Evolutionary conservation across 2,797 vertebrate species (phyloP).

Genomic region (Microctenopoma lineatum): DNA sequence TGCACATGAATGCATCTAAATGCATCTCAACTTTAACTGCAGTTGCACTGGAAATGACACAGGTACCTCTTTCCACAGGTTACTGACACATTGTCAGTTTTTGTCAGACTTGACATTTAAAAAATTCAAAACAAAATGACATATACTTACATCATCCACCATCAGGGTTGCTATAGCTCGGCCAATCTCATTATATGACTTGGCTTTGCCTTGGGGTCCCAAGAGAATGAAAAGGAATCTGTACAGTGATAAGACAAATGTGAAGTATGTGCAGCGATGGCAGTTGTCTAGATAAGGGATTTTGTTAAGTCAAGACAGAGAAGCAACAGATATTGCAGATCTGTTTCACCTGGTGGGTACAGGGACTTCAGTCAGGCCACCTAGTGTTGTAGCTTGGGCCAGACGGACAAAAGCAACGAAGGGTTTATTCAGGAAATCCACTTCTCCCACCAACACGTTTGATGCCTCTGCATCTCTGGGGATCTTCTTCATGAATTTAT

Average conservation of each 20-base stretch:
- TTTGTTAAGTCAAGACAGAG: not conserved
- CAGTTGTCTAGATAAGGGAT: not conserved
- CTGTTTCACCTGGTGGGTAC: constrained; percentile 92
- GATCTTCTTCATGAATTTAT: constrained; percentile 99
- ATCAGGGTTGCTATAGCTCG: constrained; percentile 96
- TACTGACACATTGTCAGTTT: not conserved
- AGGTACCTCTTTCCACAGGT: not conserved
- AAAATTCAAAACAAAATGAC: constrained; percentile 3
- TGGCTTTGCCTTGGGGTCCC: constrained; percentile 92
- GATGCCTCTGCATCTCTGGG: constrained; percentile 97
- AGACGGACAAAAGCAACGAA: constrained; percentile 95
- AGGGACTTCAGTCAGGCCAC: constrained; percentile 93
- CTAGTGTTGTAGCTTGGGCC: constrained; percentile 92
- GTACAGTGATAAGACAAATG: constrained; percentile 28
- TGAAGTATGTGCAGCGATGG: constrained; percentile 3
- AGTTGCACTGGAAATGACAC: not conserved
- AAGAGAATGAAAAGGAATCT: constrained; percentile 85
- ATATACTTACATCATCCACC: constrained; percentile 93
- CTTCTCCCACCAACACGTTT: constrained; percentile 95
- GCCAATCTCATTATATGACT: constrained; percentile 98
- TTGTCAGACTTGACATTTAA: not conserved
- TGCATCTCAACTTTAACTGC: not conserved
- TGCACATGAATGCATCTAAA: not conserved
- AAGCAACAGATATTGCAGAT: not conserved
- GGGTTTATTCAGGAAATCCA: constrained; percentile 95